Evolutionary conservation across 2,113 vertebrate species (phyloP).

Genomic region (Cynopterus brachyotis): DNA sequence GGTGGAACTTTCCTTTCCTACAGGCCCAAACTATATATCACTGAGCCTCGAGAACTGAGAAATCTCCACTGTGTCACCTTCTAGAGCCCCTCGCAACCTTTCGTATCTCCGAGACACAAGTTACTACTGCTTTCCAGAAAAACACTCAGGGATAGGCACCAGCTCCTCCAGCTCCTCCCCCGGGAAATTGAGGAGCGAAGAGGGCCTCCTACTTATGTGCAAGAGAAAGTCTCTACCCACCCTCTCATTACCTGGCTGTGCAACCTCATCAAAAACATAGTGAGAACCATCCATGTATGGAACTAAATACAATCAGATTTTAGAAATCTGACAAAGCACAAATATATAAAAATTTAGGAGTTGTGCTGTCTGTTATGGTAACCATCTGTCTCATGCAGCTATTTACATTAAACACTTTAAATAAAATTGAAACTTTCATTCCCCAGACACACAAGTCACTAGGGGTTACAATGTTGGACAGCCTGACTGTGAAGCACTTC

Average conservation of each 20-base stretch:
- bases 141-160: background rate
- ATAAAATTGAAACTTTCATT: background rate
- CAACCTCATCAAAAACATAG: background rate
- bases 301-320: background rate
- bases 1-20: background rate
- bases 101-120: background rate
- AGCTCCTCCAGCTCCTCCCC: background rate
- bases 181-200: background rate
- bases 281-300: background rate
- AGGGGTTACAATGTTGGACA: background rate
- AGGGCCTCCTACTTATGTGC: background rate
- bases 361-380: background rate
- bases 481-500: background rate
- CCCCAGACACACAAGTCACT: background rate
- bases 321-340: background rate
- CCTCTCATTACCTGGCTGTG: background rate
- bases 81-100: background rate
- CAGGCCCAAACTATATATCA: background rate
- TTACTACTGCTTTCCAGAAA: background rate
- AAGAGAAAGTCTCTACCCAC: background rate
- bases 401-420: slow-evolving; percentile 26
- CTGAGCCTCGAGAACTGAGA: background rate
- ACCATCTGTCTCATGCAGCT: background rate
- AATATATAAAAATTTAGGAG: background rate
- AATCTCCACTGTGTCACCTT: background rate